Base-by-base conservation (phyloP, 2,797 vertebrate genomes). In the Mus spretus region DNA sequence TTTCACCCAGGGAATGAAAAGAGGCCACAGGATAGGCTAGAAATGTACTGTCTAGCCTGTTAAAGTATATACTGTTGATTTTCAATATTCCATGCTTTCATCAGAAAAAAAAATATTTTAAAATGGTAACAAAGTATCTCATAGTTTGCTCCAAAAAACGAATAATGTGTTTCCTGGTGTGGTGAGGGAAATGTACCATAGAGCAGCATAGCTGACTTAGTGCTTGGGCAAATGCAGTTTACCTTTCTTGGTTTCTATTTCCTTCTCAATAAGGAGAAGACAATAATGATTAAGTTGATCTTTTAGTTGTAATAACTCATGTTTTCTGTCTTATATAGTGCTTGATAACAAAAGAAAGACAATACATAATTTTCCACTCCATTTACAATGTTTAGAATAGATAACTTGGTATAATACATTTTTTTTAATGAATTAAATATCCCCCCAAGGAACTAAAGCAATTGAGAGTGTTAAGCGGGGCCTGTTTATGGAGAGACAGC, bases 1-100 rank as follows among this genome's bases (percentile, higher is more conserved):
- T 92, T 95, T 53, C 13, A 74, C 14, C 79, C 85, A 90, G 86
- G 80, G 83, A 70, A 90, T 70, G 37, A 44, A 94, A 96, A 92
- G 34, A 44, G 40, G 50, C 53, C 70, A 91, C 55, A 31, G 14
- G 37, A 63, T 10, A 75, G 40, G 83, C 28, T 44, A 91, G 55
- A 28, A 91, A 79, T 47, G 82, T 90, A 86, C 40, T 88, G 15
- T 82, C 13, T 67, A 89, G 67, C 28, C 63, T 84, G 24, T 40
- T 89, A 70, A 95, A 95, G 93, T 85, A 50, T 2, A 91, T 61
- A 63, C 1, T n/a, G 17, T 67, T 55, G 87, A 67, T 91, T 93
- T 97, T 44, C 31, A 82, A 72, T 81, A 12, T 55, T 92, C 74
- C 40, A 22, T 72, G 84, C 12, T 72, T 93, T 95, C 91, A 24